Evolutionary conservation across 53 echinoderm and acorn worm genomes (phyloP).

Genomic region (Holothuria scabra): DNA sequence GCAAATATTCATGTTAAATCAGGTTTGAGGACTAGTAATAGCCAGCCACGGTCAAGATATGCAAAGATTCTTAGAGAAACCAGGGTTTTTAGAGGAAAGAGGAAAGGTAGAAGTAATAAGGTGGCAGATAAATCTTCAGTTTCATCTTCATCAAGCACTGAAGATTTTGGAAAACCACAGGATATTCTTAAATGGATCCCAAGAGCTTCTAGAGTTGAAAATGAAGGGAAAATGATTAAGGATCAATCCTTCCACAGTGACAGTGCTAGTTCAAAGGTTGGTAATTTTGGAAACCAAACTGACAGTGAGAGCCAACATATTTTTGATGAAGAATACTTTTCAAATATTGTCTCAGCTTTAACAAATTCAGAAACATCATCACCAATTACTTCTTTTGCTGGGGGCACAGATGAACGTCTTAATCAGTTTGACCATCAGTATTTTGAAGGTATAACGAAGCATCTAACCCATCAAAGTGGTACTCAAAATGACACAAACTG

Average conservation of each 20-base stretch:
- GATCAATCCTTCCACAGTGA: no score
- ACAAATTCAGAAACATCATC: neutral
- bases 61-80: conserved; percentile 1
- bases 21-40: no score
- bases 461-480: neutral
- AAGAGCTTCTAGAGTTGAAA: neutral
- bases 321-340: conserved; percentile 31
- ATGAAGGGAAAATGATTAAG: neutral
- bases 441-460: conserved; percentile 7
- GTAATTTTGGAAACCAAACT: no score
- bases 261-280: no score
- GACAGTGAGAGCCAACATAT: neutral
- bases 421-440: conserved; percentile 28
- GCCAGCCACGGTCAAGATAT: neutral
- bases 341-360: neutral
- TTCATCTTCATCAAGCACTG: neutral
- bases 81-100: neutral
- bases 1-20: no score
- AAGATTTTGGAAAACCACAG: neutral
- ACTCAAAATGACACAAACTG: neutral
- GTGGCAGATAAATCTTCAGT: neutral
- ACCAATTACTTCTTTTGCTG: no score
- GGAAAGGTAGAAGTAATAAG: neutral
- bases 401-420: neutral
- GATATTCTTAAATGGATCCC: no score